These are phyloP conservation scores for Zingel zingel DNA, from an alignment of 2,113 vertebrate genomes.

Conservation along the genomic window DNA sequence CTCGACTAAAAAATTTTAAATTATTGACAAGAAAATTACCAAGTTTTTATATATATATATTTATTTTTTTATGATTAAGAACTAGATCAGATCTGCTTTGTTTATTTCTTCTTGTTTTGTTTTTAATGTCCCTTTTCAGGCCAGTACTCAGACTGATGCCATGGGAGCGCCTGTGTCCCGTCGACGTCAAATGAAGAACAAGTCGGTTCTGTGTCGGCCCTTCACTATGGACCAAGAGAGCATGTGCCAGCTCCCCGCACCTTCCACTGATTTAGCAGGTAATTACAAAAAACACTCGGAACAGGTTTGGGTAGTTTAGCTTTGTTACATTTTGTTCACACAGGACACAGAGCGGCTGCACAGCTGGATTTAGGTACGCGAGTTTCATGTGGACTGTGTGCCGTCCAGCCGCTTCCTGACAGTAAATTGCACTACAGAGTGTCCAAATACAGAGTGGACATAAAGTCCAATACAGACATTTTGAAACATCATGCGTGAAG, in stretches of 20 bases:
- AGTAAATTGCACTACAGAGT: background rate
- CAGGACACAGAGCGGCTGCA: background rate
- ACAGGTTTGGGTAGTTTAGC: background rate
- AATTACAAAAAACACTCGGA: slow-evolving; percentile 36
- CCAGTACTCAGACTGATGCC: slow-evolving; percentile 96
- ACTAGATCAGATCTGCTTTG: background rate
- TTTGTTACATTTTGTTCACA: background rate
- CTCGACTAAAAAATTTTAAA: background rate
- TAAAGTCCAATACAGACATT: background rate
- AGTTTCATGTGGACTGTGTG: background rate
- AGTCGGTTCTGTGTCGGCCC: slow-evolving; percentile 95
- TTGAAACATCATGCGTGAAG: background rate
- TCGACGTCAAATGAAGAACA: slow-evolving; percentile 95
- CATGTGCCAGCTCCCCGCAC: slow-evolving; percentile 89
- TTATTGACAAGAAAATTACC: background rate
- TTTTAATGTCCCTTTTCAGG: slow-evolving; percentile 77
- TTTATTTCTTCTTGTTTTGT: background rate
- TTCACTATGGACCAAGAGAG: slow-evolving; percentile 94
- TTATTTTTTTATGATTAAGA: background rate
- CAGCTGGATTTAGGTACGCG: background rate
- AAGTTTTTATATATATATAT: background rate
- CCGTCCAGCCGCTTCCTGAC: background rate
- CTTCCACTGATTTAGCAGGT: slow-evolving; percentile 82
- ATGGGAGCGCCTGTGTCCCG: slow-evolving; percentile 88
- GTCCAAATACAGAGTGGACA: slow-evolving; percentile 2